Percentiles rank a stretch among this genome's conserved stretches.
These are phyloP conservation scores for Chunga burmeisteri DNA, from an alignment of 2,113 vertebrate species.

Conservation along the genomic window DNA sequence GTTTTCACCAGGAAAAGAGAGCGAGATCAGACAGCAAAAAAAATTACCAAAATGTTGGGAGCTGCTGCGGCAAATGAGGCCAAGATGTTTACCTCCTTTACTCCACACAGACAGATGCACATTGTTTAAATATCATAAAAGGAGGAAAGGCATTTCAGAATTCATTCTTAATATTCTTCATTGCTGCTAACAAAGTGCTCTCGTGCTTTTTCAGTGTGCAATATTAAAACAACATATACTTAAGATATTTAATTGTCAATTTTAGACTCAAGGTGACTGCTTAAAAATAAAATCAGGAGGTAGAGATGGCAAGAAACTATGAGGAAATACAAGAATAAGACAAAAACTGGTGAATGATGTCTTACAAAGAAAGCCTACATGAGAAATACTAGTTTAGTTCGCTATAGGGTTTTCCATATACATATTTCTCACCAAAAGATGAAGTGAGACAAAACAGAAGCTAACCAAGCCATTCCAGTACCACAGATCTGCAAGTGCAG, in stretches of 20 bases:
- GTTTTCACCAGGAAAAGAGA: not conserved
- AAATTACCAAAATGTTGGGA: not conserved
- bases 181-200: not conserved
- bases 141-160: not conserved
- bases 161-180: not conserved
- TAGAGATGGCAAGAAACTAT: not conserved
- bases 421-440: not conserved
- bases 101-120: not conserved
- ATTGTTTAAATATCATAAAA: not conserved
- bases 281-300: not conserved
- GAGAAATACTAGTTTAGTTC: not conserved
- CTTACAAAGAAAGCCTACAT: not conserved
- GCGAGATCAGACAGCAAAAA: not conserved
- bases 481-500: not conserved
- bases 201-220: not conserved
- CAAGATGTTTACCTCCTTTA: not conserved
- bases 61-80: not conserved
- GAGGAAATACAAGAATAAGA: not conserved
- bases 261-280: not conserved
- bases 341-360: not conserved
- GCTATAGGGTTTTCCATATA: not conserved
- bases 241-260: not conserved
- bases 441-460: not conserved
- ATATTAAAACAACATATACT: not conserved
- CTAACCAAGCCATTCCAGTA: not conserved